These are phyloP conservation scores for Sandelia bainsii DNA, from an alignment of 2,797 vertebrate genomes.

Conservation along the genomic window DNA sequence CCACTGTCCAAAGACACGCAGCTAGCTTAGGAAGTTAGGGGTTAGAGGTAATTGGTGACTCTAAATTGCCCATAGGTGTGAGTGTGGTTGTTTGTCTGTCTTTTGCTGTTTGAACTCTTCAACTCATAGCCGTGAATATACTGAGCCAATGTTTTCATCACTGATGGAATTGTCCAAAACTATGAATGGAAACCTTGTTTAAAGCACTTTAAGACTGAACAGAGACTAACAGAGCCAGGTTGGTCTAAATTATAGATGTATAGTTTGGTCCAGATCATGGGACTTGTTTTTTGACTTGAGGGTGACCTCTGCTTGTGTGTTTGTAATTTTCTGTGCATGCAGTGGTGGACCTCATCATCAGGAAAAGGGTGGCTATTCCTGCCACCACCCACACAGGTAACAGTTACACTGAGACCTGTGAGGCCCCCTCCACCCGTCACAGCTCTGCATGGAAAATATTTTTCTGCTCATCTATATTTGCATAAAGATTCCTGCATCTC, in stretches of 20 bases:
- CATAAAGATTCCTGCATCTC: background rate
- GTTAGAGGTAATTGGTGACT: too few relatives aligned
- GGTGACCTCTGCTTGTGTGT: slow-evolving; percentile 58
- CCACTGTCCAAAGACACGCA: too few relatives aligned
- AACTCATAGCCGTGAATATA: background rate
- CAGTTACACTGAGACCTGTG: slow-evolving; percentile 23
- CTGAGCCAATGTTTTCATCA: background rate
- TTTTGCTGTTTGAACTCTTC: background rate
- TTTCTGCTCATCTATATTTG: background rate
- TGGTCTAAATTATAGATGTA: background rate
- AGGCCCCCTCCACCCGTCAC: slow-evolving; percentile 1
- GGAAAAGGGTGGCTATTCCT: slow-evolving; percentile 74
- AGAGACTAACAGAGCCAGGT: background rate
- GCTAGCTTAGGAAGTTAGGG: too few relatives aligned
- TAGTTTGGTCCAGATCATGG: background rate
- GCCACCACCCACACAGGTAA: slow-evolving; percentile 79
- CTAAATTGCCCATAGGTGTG: too few relatives aligned
- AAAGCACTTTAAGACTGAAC: too few relatives aligned
- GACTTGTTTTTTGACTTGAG: background rate
- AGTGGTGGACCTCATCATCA: slow-evolving; percentile 79
- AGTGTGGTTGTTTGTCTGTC: background rate
- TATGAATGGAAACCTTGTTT: background rate
- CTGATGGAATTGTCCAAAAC: background rate
- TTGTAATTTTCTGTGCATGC: slow-evolving; percentile 60
- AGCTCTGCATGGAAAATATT: slow-evolving; percentile 37